Evolutionary conservation across 2,113 vertebrate species (phyloP).

Genomic region (Podarcis cretensis): DNA sequence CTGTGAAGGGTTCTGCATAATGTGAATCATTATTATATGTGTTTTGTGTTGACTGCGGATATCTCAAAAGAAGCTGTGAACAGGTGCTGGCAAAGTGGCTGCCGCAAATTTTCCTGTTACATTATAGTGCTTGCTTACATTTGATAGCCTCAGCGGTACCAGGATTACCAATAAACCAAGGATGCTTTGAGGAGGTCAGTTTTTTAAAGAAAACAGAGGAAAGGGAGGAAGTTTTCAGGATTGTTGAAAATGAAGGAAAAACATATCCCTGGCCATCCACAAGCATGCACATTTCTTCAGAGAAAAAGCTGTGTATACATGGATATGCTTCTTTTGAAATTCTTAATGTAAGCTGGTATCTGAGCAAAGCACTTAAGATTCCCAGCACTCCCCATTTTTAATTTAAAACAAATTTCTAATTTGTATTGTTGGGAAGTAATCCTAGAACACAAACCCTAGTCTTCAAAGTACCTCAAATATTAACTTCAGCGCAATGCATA

Average conservation of each 20-base stretch:
- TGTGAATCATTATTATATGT: neutral
- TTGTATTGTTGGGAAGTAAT: neutral
- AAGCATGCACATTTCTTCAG: neutral
- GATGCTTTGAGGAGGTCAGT: neutral
- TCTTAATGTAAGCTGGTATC: neutral
- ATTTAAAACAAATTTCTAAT: neutral
- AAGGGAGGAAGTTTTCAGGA: neutral
- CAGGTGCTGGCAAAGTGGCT: neutral
- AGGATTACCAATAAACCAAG: conserved; percentile 16
- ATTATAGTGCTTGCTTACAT: conserved; percentile 16
- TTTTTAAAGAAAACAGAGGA: neutral
- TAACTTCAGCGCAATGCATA: neutral
- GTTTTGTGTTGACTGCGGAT: conserved; percentile 2
- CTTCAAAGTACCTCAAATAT: accelerated
- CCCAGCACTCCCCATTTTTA: neutral
- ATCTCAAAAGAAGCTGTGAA: conserved; percentile 22
- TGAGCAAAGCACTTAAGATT: neutral
- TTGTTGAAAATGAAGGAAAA: conserved; percentile 3
- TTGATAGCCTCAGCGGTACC: conserved; percentile 25
- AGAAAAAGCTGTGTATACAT: neutral
- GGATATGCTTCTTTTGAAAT: neutral
- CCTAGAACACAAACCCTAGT: neutral
- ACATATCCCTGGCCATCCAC: neutral
- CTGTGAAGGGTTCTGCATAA: conserved; percentile 24
- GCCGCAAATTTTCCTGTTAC: neutral